A percentile compares a stretch with the other conserved stretches of the same genome.
Evolutionary conservation across 2,113 vertebrate genomes (phyloP).

Genomic region (Oncorhynchus gorbuscha): DNA sequence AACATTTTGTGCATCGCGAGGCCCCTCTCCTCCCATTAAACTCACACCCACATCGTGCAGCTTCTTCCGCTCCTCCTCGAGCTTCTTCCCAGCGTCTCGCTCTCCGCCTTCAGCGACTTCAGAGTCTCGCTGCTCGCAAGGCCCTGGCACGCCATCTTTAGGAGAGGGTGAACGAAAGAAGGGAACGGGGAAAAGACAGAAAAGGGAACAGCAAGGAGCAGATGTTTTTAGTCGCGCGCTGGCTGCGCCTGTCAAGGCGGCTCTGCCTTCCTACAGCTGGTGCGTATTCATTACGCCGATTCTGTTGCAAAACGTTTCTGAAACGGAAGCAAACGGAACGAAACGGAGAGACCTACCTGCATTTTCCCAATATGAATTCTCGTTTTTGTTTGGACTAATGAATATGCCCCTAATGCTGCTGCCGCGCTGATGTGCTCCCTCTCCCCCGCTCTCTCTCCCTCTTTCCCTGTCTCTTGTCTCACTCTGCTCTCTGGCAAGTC

Average conservation of each 20-base stretch:
- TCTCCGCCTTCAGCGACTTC: constrained; percentile 84
- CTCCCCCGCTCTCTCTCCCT: neutral
- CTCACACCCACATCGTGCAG: constrained; percentile 94
- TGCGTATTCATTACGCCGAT: constrained; percentile 13
- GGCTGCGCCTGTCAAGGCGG: neutral
- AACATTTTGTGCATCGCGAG: neutral
- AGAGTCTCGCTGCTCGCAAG: constrained; percentile 85
- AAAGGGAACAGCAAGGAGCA: neutral
- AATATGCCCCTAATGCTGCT: neutral
- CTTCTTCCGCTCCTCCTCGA: constrained; percentile 93
- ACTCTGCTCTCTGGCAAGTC: too few species aligned
- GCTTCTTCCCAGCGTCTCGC: constrained; percentile 86
- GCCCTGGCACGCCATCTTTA: constrained; percentile 92
- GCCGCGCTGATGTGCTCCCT: constrained; percentile 5
- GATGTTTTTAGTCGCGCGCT: constrained; percentile 10
- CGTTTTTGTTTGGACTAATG: too few species aligned
- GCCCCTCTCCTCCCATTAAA: constrained; percentile 4
- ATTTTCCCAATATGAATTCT: too few species aligned
- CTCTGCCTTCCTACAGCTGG: constrained; percentile 20
- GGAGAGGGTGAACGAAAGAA: neutral
- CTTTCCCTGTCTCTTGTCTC: neutral
- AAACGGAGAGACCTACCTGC: too few species aligned
- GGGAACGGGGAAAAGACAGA: neutral
- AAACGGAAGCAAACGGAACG: too few species aligned
- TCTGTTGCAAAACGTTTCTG: constrained; percentile 8